phyloP scores from a whole-genome alignment of 2,113 vertebrate species.

The Cottus gobio region DNA sequence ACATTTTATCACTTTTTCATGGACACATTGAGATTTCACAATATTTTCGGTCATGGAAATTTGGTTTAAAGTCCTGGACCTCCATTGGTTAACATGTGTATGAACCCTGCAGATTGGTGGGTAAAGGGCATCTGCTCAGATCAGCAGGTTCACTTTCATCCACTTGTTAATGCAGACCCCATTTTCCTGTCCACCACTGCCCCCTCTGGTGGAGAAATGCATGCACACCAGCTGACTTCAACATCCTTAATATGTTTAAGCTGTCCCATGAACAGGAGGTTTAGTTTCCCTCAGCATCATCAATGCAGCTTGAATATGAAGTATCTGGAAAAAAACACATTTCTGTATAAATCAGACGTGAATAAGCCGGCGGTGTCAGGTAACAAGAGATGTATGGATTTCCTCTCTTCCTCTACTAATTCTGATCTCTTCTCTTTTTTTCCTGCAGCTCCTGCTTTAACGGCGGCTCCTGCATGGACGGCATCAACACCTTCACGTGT shows the following conservation, averaged over 20 bases:
- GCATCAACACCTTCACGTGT: constrained; percentile 95
- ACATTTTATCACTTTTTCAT: too few relatives aligned
- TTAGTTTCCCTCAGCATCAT: neutral
- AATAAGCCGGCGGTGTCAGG: constrained; percentile 6
- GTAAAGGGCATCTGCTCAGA: constrained; percentile 2
- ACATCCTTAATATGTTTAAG: neutral
- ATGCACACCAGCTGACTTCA: neutral
- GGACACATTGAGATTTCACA: too few relatives aligned
- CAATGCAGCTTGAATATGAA: neutral
- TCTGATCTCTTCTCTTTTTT: neutral
- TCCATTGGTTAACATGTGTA: too few relatives aligned
- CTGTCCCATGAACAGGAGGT: neutral
- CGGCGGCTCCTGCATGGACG: constrained; percentile 92
- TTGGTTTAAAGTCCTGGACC: too few relatives aligned
- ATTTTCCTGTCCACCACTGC: constrained; percentile 70
- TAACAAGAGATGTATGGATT: constrained; percentile 8
- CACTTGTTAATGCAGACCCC: neutral
- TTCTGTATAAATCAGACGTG: constrained; percentile 10
- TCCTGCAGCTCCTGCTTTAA: constrained; percentile 94
- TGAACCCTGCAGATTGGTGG: too few relatives aligned
- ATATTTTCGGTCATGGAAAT: too few relatives aligned
- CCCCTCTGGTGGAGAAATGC: constrained; percentile 69
- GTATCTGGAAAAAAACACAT: neutral
- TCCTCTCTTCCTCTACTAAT: neutral
- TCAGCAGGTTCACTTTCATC: constrained; percentile 35